These are phyloP conservation scores for Chymomyza amoena DNA, from an alignment of 2,888 invertebrate genomes.

Conservation along the genomic window DNA sequence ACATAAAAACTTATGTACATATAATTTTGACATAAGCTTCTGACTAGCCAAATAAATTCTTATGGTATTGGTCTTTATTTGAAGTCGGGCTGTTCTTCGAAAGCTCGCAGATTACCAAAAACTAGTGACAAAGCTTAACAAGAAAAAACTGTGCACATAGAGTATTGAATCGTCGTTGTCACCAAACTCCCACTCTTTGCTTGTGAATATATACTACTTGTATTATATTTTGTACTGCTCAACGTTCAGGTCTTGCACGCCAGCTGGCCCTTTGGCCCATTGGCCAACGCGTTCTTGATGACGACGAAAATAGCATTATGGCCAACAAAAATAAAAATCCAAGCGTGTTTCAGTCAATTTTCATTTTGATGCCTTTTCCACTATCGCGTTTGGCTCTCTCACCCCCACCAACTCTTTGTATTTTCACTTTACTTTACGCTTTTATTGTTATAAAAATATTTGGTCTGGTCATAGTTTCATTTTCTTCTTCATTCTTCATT, in stretches of 20 bases:
- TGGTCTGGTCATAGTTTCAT: not conserved
- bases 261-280: slow-evolving; percentile 26
- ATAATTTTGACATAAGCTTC: no score
- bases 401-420: not conserved
- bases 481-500: not conserved
- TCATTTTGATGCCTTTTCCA: slow-evolving; percentile 46
- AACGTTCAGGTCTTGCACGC: slow-evolving; percentile 41
- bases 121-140: no score
- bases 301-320: slow-evolving; percentile 52
- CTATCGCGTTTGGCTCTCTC: not conserved
- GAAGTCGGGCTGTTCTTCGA: no score
- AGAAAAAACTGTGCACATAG: no score
- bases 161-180: no score
- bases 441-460: not conserved
- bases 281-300: not conserved
- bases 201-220: no score
- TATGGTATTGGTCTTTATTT: no score
- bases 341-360: slow-evolving; percentile 64
- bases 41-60: no score
- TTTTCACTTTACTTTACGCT: slow-evolving; percentile 21
- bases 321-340: slow-evolving; percentile 46
- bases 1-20: no score
- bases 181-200: no score
- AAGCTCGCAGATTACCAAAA: no score
- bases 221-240: no score